Conservation (phyloP, 2,888 invertebrate species). For the Agonopterix alstromeriana region DNA sequence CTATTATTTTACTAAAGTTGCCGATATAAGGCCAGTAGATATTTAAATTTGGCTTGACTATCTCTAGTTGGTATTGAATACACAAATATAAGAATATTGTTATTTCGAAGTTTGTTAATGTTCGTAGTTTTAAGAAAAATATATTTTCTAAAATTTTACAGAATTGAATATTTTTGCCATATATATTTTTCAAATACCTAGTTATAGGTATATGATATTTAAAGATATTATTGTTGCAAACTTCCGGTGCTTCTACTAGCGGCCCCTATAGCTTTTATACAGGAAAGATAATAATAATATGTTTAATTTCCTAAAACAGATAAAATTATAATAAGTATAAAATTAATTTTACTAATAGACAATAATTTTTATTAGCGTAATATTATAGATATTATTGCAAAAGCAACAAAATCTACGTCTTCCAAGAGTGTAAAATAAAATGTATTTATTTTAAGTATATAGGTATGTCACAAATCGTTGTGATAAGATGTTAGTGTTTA, state of each 20-base stretch:
- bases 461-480: conserved; percentile 25
- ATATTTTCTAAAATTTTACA: background rate
- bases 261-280: conserved; percentile 29
- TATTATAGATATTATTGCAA: conserved; percentile 15
- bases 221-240: background rate
- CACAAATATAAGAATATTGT: background rate
- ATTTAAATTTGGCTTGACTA: conserved; percentile 17
- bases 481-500: conserved; percentile 9
- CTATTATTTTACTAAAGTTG: conserved; percentile 6
- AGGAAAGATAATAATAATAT: conserved; percentile 21
- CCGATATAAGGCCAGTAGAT: conserved; percentile 11
- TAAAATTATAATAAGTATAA: background rate
- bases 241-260: background rate
- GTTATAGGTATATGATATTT: background rate
- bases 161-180: background rate
- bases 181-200: background rate
- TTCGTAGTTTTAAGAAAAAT: background rate
- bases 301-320: conserved; percentile 7
- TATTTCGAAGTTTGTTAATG: background rate
- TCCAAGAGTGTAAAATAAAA: conserved; percentile 39
- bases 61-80: background rate
- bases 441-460: conserved; percentile 11
- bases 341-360: no score
- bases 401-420: conserved; percentile 61
- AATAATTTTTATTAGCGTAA: conserved; percentile 28